phyloP scores from a whole-genome alignment of 2,797 vertebrate species.

The Forpus xanthops region DNA sequence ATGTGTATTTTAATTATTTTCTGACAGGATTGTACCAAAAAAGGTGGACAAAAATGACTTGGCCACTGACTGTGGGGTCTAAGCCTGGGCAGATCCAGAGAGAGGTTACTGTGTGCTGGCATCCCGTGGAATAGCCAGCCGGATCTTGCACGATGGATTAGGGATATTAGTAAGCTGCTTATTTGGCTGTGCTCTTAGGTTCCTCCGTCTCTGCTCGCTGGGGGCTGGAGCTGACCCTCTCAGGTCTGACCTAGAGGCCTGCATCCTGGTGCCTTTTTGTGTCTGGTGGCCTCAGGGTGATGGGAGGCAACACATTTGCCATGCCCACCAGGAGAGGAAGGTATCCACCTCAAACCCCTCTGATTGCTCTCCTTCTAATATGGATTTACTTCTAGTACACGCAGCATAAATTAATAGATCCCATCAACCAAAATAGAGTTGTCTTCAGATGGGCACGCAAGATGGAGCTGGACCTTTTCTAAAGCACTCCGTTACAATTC shows the following conservation, averaged over 20 bases:
- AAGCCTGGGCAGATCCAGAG: neutral
- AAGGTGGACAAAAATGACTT: neutral
- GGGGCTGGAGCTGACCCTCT: neutral
- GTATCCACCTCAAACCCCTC: neutral
- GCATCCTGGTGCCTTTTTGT: neutral
- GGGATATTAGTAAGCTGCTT: neutral
- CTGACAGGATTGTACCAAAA: neutral
- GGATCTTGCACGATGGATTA: neutral
- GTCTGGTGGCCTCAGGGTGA: too few relatives aligned
- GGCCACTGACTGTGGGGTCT: neutral
- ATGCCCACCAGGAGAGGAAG: neutral
- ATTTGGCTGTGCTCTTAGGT: neutral
- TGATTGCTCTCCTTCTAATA: neutral
- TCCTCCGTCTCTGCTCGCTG: neutral
- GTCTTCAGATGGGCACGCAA: neutral
- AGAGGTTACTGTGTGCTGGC: neutral
- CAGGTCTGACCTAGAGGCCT: neutral
- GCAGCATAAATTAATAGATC: neutral
- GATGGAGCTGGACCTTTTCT: neutral
- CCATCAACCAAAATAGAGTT: neutral
- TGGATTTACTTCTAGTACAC: neutral
- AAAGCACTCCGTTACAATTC: neutral
- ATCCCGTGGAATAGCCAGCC: neutral
- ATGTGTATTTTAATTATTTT: neutral
- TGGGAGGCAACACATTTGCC: neutral